Evolutionary conservation across 2,888 invertebrate genomes (phyloP).

Genomic region (Belgica antarctica): DNA sequence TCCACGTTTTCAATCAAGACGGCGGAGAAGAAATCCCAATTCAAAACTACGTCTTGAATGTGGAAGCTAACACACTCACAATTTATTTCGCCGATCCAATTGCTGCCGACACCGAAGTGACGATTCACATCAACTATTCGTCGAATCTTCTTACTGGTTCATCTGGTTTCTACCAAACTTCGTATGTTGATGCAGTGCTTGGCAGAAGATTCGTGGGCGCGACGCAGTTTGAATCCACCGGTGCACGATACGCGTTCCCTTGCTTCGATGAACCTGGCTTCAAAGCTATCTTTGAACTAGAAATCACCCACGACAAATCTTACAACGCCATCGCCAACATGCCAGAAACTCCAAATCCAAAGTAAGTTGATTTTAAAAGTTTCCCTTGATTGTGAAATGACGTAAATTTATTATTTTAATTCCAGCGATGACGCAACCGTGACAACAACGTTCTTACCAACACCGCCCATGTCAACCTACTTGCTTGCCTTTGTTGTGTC

Average conservation of each 20-base stretch:
- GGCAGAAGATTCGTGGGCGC: slow-evolving; percentile 29
- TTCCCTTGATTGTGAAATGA: background rate
- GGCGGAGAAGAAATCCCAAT: background rate
- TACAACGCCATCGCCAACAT: slow-evolving; percentile 21
- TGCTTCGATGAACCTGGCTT: slow-evolving; percentile 33
- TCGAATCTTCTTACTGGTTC: background rate
- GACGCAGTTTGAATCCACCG: slow-evolving; percentile 20
- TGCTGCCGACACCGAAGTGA: background rate
- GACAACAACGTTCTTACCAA: slow-evolving; percentile 45
- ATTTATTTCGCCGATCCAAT: slow-evolving; percentile 22
- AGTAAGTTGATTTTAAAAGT: slow-evolving; percentile 8
- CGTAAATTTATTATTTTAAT: background rate
- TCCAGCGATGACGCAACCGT: slow-evolving; percentile 25
- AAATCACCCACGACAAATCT: background rate
- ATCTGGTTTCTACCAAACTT: slow-evolving; percentile 32
- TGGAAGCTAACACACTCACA: slow-evolving; percentile 5
- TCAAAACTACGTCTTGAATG: background rate
- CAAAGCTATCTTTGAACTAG: background rate
- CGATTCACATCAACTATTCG: slow-evolving; percentile 17
- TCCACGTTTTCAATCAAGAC: background rate
- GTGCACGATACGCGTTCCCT: slow-evolving; percentile 32
- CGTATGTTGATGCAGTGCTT: background rate
- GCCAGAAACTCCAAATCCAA: background rate
- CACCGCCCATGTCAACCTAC: slow-evolving; percentile 26
- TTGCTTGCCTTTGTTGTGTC: slow-evolving; percentile 15